Conservation (phyloP, 2,113 vertebrate species). For the Scatophagus argus region DNA sequence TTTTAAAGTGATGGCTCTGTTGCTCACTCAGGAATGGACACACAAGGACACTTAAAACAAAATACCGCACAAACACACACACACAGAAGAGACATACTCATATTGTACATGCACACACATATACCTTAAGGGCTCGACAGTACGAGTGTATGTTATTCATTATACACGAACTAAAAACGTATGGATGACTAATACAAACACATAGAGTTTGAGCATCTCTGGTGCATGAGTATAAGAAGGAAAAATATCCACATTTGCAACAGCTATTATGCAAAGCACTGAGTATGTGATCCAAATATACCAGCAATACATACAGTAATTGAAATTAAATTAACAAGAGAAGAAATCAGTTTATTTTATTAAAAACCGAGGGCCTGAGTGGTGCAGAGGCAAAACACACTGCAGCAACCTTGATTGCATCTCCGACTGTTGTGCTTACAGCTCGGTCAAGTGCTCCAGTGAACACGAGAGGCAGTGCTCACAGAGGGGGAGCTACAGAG, state of each 20-base stretch:
- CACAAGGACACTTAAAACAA: background rate
- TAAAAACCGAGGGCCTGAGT: background rate
- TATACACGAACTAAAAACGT: background rate
- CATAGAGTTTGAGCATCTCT: background rate
- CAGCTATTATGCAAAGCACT: no score
- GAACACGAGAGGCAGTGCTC: slow-evolving; percentile 14
- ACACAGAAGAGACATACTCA: background rate
- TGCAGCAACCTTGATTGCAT: background rate
- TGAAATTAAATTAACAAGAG: background rate
- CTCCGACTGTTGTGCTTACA: slow-evolving; percentile 10
- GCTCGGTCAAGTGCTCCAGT: slow-evolving; percentile 18
- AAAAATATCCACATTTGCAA: background rate
- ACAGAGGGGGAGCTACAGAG: slow-evolving; percentile 3
- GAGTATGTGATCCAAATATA: no score
- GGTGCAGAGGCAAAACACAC: slow-evolving; percentile 15
- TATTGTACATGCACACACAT: background rate
- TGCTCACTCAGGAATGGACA: background rate
- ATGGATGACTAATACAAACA: background rate
- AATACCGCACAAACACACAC: background rate
- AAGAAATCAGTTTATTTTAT: slow-evolving; percentile 3
- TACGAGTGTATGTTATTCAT: no score
- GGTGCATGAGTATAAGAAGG: no score
- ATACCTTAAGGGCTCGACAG: background rate
- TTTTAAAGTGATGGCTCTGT: background rate
- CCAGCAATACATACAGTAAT: background rate